phyloP scores from a whole-genome alignment of 2,113 vertebrate genomes.

The Nothobranchius furzeri region DNA sequence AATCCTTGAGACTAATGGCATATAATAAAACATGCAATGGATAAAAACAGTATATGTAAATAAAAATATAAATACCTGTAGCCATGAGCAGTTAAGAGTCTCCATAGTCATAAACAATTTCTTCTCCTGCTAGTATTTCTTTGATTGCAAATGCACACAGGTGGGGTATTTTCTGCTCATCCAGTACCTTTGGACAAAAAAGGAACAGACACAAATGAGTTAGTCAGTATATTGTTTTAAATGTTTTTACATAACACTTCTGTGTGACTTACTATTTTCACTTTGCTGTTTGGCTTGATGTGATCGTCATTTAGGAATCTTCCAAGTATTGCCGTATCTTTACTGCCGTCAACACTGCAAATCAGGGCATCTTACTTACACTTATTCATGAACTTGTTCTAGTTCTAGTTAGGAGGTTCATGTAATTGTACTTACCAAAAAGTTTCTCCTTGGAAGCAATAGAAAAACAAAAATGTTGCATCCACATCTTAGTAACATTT shows the following conservation, averaged over 20 bases:
- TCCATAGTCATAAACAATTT: slow-evolving; percentile 1
- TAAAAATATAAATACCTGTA: background rate
- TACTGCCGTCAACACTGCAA: no score
- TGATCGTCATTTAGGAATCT: background rate
- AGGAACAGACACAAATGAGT: slow-evolving; percentile 2
- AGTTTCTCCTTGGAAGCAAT: background rate
- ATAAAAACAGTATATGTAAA: background rate
- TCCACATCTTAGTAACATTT: background rate
- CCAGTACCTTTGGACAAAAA: slow-evolving; percentile 1
- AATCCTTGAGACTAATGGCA: background rate
- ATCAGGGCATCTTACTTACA: background rate
- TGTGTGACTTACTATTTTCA: slow-evolving; percentile 1
- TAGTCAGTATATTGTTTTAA: background rate
- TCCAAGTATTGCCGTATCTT: no score
- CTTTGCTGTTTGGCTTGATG: background rate
- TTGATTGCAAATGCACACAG: slow-evolving; percentile 5
- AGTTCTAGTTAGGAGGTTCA: background rate
- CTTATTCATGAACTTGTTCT: background rate
- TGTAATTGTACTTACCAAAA: background rate
- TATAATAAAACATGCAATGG: background rate
- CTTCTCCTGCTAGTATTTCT: slow-evolving; percentile 7
- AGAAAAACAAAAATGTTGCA: slow-evolving; percentile 1
- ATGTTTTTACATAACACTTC: background rate
- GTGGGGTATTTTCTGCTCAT: slow-evolving; percentile 1
- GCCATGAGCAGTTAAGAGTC: background rate